Evolutionary conservation across 2,888 invertebrate genomes (phyloP).

Genomic region (Hedychridium roseum): DNA sequence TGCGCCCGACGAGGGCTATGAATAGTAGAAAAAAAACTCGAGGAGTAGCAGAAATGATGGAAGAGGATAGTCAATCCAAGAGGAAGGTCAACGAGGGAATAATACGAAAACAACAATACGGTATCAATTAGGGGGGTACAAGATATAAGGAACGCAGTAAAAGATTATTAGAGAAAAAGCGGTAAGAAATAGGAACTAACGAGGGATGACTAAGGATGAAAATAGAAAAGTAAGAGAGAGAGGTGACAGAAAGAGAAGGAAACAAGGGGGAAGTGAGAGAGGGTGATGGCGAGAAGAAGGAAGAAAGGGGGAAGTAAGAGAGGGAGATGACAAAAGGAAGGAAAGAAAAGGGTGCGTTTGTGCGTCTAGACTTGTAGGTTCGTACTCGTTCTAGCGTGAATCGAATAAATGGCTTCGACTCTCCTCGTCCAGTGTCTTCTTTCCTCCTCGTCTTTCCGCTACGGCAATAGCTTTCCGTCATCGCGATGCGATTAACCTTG

Average conservation of each 20-base stretch:
- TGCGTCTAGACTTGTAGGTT: slow-evolving; percentile 41
- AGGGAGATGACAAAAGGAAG: slow-evolving; percentile 9
- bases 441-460: slow-evolving; percentile 31
- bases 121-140: too few relatives aligned
- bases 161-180: too few relatives aligned
- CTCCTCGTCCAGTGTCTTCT: slow-evolving; percentile 25
- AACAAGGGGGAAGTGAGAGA: slow-evolving; percentile 4
- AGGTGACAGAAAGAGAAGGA: slow-evolving; percentile 3
- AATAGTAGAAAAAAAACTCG: too few relatives aligned
- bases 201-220: neutral
- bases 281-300: slow-evolving; percentile 5
- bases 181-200: neutral
- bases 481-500: slow-evolving; percentile 43
- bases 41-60: slow-evolving; percentile 12
- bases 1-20: too few relatives aligned
- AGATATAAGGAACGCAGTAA: too few relatives aligned
- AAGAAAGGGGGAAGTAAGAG: slow-evolving; percentile 8
- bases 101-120: too few relatives aligned
- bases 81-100: too few relatives aligned
- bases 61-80: too few relatives aligned
- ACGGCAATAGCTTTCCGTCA: slow-evolving; percentile 36
- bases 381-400: slow-evolving; percentile 42
- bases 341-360: slow-evolving; percentile 32
- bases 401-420: slow-evolving; percentile 39
- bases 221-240: neutral